Conservation (phyloP, 2,113 vertebrate genomes). For the Falco punctatus region DNA sequence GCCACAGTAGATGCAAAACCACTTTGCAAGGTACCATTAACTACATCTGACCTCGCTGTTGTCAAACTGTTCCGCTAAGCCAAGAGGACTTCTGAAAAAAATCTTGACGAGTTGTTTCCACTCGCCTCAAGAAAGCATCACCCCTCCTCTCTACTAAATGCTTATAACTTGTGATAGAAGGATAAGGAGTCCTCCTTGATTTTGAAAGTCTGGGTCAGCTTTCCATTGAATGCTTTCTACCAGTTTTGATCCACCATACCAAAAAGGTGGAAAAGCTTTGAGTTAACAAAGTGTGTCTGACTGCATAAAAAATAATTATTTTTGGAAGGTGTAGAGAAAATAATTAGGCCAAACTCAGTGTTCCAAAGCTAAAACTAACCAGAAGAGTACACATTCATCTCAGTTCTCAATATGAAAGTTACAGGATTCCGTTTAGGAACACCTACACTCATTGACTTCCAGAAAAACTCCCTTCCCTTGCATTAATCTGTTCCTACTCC, state of each 20-base stretch:
- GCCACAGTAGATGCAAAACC: not conserved
- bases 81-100: not conserved
- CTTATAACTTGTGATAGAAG: not conserved
- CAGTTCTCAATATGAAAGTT: not conserved
- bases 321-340: not conserved
- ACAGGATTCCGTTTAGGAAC: not conserved
- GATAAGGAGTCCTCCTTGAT: not conserved
- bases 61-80: not conserved
- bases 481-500: not conserved
- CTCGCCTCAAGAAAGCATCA: not conserved
- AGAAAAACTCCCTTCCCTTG: not conserved
- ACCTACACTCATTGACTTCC: not conserved
- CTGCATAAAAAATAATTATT: not conserved
- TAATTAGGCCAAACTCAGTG: not conserved
- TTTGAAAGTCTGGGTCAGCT: not conserved
- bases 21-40: not conserved
- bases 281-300: not conserved
- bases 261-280: not conserved
- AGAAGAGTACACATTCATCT: not conserved
- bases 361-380: not conserved
- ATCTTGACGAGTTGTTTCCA: not conserved
- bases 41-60: not conserved
- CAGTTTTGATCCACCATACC: not conserved
- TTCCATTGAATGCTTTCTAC: not conserved
- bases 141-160: not conserved